A percentile compares a stretch with the other conserved stretches of the same genome.
These are phyloP conservation scores for Glaucopsyche alexis DNA, from an alignment of 2,888 invertebrate genomes.

Conservation along the genomic window DNA sequence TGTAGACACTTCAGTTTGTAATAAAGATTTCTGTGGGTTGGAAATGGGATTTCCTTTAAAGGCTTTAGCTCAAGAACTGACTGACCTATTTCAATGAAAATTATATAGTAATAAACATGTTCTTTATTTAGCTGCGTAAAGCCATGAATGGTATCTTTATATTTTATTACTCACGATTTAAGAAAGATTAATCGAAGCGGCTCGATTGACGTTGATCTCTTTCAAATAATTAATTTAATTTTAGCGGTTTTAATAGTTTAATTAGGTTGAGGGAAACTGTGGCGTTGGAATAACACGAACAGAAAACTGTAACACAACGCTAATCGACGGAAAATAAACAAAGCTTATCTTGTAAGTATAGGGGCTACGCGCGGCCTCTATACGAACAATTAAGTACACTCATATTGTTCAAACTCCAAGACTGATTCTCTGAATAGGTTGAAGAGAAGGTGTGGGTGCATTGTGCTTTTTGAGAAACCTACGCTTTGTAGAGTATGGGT, in stretches of 20 bases:
- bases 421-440: conserved; percentile 24
- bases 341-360: conserved; percentile 57
- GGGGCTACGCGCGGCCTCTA: conserved; percentile 27
- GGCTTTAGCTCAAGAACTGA: conserved; percentile 2
- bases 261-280: no score
- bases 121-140: background rate
- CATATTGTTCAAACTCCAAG: conserved; percentile 32
- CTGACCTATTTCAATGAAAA: conserved; percentile 14
- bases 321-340: conserved; percentile 67
- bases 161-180: conserved; percentile 4
- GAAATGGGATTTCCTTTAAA: conserved; percentile 15
- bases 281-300: background rate
- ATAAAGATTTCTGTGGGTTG: background rate
- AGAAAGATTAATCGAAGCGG: background rate
- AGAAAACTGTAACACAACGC: conserved; percentile 34
- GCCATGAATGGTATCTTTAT: background rate
- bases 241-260: background rate
- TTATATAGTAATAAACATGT: conserved; percentile 16
- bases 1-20: background rate
- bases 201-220: background rate
- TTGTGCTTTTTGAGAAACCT: conserved; percentile 30
- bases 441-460: conserved; percentile 26
- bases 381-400: conserved; percentile 29
- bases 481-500: conserved; percentile 42
- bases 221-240: background rate